Evolutionary conservation across 2,797 vertebrate species (phyloP).

Genomic region (Enteromius thamalakanensis): DNA sequence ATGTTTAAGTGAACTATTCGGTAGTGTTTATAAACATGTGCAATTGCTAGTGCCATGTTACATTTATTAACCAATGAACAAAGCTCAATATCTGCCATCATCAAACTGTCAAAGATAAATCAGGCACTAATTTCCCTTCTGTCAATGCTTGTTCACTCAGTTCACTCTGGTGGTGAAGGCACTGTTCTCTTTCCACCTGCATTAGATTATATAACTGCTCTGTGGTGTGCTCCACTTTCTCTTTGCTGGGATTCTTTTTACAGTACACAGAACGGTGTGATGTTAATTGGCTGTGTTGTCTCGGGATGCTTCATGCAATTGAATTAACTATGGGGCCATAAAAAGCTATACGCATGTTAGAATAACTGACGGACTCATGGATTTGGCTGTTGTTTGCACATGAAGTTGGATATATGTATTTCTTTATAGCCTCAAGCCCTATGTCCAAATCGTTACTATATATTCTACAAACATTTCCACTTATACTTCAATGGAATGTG

Average conservation of each 20-base stretch:
- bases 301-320: constrained; percentile 21
- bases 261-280: constrained; percentile 14
- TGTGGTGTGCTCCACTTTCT: constrained; percentile 27
- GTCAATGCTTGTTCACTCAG: background rate
- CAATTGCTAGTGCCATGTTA: background rate
- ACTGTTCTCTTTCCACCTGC: constrained; percentile 12
- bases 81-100: background rate
- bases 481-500: background rate
- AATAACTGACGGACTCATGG: background rate
- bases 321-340: constrained; percentile 5
- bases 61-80: background rate
- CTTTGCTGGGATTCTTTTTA: constrained; percentile 9
- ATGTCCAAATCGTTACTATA: background rate
- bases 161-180: background rate
- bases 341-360: background rate
- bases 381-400: background rate
- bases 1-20: background rate
- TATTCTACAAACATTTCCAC: background rate
- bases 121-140: background rate
- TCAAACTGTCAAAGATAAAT: constrained; percentile 3
- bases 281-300: constrained; percentile 25
- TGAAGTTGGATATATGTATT: background rate
- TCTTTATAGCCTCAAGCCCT: background rate
- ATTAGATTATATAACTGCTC: constrained; percentile 19
- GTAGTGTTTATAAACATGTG: background rate